Evolutionary conservation across 2,888 invertebrate genomes (phyloP), one percentile per base, ranked within the genome.

Genomic region (Phalera bucephala): DNA sequence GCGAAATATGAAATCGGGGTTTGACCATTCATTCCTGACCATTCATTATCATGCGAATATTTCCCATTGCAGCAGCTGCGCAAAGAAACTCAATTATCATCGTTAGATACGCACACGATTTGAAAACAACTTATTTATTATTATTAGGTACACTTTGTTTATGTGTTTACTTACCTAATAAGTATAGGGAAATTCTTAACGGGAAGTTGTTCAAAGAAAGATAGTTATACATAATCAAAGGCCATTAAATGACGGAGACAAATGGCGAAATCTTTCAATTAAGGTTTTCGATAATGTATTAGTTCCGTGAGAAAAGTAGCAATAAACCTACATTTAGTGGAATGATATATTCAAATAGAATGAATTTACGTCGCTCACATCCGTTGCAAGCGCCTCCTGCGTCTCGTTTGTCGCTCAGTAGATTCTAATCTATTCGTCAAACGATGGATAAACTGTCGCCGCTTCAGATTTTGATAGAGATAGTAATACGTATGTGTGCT

Each of bases 291-390:
- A 80, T 84, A 86, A 84, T 81, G 77, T 80, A 83, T 86, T 80
- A 82, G 86, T 87, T 87, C 86, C 89, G 88, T 89, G 88, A 87
- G 89, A 89, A 88, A 88, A 85, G 79, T 73, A 79, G 86, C 79
- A 86, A 88, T 88, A 89, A 89, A 89, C 89, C 89, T 87, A 89
- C 86, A 85, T 89, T 86, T 72, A 66, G 72, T 59, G 66, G 78
- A 80, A 84, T 86, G 83, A 87, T 86, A 84, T 85, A 89, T 87
- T 86, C 83, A 84, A 82, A 86, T 86, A 81, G 80, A 83, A 83
- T 85, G 74, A 73, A 82, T 77, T 85, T 81, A 80, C 84, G 79
- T 82, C 70, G 72, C 65, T 75, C 72, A 73, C 80, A 85, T 87
- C 87, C 88, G 87, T 72, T 80, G 81, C 76, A 79, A 74, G 80